Conservation (phyloP, 1,140 invertebrate genomes). For the Pachypeltis micranthus region DNA sequence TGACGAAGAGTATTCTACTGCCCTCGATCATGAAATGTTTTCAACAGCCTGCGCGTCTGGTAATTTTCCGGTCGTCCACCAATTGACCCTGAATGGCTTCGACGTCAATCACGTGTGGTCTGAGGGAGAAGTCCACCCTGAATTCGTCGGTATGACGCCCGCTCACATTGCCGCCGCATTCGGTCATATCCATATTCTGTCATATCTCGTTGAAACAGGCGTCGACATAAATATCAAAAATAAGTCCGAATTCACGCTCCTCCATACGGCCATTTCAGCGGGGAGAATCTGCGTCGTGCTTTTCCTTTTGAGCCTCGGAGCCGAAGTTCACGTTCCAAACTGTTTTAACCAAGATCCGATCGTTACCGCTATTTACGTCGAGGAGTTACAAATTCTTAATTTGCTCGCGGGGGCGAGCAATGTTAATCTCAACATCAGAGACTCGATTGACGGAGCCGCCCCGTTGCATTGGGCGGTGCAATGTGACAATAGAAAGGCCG, state of each 20-base stretch:
- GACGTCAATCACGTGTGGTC: too few species aligned
- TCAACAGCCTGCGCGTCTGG: too few species aligned
- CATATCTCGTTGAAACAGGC: neutral
- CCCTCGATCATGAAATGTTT: too few species aligned
- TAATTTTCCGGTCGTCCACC: neutral
- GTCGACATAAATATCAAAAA: neutral
- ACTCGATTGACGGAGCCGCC: neutral
- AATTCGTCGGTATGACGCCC: too few species aligned
- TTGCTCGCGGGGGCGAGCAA: neutral
- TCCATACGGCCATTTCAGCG: too few species aligned
- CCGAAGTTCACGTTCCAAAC: neutral
- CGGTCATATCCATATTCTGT: neutral
- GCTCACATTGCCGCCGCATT: neutral
- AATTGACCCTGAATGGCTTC: neutral
- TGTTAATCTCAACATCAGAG: neutral
- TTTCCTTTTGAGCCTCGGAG: too few species aligned
- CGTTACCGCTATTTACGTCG: neutral
- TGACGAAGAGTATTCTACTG: too few species aligned
- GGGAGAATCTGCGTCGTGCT: too few species aligned
- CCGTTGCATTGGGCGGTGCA: neutral
- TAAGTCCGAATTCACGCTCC: too few species aligned
- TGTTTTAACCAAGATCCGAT: neutral
- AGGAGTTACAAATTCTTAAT: neutral
- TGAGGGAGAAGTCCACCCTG: too few species aligned
- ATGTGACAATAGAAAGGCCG: neutral